These are phyloP conservation scores for Heliconius hewitsoni DNA, from an alignment of 1,140 invertebrate genomes.

Conservation along the genomic window DNA sequence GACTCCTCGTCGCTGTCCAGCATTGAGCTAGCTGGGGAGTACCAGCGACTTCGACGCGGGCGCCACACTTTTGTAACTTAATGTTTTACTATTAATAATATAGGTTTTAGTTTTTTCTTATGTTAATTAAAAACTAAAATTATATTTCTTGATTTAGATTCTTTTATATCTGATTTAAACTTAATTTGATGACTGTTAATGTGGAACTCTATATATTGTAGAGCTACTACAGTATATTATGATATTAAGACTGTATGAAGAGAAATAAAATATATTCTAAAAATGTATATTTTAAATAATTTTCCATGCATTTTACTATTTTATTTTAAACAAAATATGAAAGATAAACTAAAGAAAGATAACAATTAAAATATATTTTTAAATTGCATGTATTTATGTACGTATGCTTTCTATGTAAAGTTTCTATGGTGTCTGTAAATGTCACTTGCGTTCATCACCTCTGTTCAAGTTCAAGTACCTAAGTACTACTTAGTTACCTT, in stretches of 20 bases:
- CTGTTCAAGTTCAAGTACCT: conserved; percentile 71
- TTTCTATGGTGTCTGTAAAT: conserved; percentile 41
- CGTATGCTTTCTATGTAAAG: neutral
- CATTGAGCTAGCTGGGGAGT: conserved; percentile 70
- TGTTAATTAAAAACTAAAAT: neutral
- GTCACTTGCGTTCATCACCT: conserved; percentile 62
- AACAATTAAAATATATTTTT: neutral
- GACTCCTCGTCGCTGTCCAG: conserved; percentile 77
- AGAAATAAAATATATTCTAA: neutral
- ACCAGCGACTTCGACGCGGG: conserved; percentile 68
- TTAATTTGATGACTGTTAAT: no score
- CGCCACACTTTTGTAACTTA: conserved; percentile 66
- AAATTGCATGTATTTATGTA: neutral
- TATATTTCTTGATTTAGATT: no score
- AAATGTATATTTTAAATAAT: neutral
- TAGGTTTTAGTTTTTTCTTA: neutral
- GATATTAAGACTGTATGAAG: neutral
- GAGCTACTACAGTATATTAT: neutral
- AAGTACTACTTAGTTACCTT: conserved; percentile 14
- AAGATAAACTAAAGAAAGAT: neutral
- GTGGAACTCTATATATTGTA: neutral
- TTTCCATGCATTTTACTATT: no score
- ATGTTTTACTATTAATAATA: conserved; percentile 9
- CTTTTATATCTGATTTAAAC: no score
- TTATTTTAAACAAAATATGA: no score